Evolutionary conservation across 2,888 invertebrate genomes (phyloP).

Genomic region (Erebia palarica): DNA sequence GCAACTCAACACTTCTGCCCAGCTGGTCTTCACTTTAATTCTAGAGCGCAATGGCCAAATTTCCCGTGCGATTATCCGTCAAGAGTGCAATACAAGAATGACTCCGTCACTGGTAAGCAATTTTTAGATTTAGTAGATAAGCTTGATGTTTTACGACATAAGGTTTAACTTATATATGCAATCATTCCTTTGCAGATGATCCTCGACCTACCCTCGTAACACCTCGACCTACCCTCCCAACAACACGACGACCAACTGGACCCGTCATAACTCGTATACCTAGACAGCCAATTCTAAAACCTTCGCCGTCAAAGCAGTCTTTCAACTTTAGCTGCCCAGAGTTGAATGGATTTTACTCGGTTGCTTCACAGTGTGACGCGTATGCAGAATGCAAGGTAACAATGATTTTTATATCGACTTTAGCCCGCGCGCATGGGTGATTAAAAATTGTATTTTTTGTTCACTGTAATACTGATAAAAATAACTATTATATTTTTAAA

Average conservation of each 20-base stretch:
- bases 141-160: no score
- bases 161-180: no score
- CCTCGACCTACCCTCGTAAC: background rate
- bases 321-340: conserved; percentile 2
- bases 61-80: conserved; percentile 89
- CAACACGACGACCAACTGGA: background rate
- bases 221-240: background rate
- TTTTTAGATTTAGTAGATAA: background rate
- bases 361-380: background rate
- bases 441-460: background rate
- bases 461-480: background rate
- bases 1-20: conserved; percentile 87
- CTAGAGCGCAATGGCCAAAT: conserved; percentile 82
- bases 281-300: background rate
- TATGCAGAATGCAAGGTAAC: conserved; percentile 13
- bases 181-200: no score
- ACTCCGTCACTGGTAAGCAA: conserved; percentile 21
- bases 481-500: conserved; percentile 23
- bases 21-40: conserved; percentile 90
- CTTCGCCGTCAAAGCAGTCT: background rate
- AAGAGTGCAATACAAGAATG: conserved; percentile 27
- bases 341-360: background rate
- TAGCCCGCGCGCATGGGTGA: no score
- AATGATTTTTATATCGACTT: background rate
- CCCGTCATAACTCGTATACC: background rate